Evolutionary conservation across 2,797 vertebrate species (phyloP).

Genomic region (Benthosema pterotum): DNA sequence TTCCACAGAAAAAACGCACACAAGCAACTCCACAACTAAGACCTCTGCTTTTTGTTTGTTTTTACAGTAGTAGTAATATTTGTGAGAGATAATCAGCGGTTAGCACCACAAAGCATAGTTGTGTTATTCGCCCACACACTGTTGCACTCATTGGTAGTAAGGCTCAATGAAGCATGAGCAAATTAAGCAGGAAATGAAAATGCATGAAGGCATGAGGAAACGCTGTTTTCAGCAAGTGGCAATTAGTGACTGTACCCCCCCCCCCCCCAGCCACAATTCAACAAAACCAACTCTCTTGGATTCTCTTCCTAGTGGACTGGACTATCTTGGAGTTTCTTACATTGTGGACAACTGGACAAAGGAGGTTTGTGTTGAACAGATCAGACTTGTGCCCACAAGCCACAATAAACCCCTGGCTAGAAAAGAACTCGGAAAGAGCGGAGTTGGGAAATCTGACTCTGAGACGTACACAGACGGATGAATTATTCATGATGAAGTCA

Average conservation of each 20-base stretch:
- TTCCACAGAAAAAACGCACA: constrained; percentile 1
- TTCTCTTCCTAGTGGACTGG: constrained; percentile 1
- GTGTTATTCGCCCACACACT: constrained; percentile 16
- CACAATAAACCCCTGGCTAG: constrained; percentile 37
- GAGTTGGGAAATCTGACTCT: constrained; percentile 51
- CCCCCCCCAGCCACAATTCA: constrained; percentile 4
- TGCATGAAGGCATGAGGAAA: constrained; percentile 3
- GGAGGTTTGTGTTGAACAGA: constrained; percentile 28
- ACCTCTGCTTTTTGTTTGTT: not conserved
- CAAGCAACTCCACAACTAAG: constrained; percentile 15
- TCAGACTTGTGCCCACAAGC: constrained; percentile 27
- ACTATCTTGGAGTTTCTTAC: constrained; percentile 8
- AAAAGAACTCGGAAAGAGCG: constrained; percentile 47
- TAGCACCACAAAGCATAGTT: constrained; percentile 24
- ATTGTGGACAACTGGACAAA: not conserved
- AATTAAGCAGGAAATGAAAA: constrained; percentile 54
- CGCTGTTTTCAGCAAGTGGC: constrained; percentile 27
- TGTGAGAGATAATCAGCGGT: constrained; percentile 18
- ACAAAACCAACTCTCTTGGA: constrained; percentile 21
- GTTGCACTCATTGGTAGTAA: constrained; percentile 25
- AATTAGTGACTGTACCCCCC: constrained; percentile 13
- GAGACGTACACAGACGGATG: constrained; percentile 44
- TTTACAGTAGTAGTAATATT: no score
- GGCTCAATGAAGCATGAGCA: constrained; percentile 31
- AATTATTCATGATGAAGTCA: constrained; percentile 71